Conservation (phyloP, 2,888 invertebrate genomes). For the Meiosimyza decipiens region DNA sequence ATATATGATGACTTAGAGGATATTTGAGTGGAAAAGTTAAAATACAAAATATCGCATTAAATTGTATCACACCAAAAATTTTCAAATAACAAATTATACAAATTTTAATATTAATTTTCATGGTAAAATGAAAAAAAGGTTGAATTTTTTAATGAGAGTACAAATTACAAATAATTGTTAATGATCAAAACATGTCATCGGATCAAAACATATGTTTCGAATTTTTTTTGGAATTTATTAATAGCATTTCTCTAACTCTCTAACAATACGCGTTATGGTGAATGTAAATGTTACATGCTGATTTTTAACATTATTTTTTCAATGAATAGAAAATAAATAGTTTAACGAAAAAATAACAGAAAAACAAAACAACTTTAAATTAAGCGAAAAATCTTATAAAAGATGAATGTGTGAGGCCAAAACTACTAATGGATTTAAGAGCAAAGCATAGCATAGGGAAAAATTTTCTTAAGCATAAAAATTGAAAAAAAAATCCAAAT, state of each 20-base stretch:
- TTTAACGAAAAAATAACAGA: neutral
- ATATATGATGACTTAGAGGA: too few relatives aligned
- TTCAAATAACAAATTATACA: too few relatives aligned
- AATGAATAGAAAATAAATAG: constrained; percentile 15
- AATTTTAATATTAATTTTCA: too few relatives aligned
- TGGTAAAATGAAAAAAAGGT: too few relatives aligned
- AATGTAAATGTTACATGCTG: constrained; percentile 31
- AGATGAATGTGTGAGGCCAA: constrained; percentile 28
- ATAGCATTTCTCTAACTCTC: constrained; percentile 19
- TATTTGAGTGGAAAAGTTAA: too few relatives aligned
- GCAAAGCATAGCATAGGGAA: neutral
- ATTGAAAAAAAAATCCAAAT: too few relatives aligned
- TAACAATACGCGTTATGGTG: neutral
- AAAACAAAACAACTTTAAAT: constrained; percentile 25
- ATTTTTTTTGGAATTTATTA: neutral
- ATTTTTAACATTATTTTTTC: constrained; percentile 27
- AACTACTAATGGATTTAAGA: constrained; percentile 25
- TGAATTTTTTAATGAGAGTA: too few relatives aligned
- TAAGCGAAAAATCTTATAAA: constrained; percentile 30
- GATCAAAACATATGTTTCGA: constrained; percentile 7
- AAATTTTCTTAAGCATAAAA: too few relatives aligned
- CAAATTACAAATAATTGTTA: neutral
- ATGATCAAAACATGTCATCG: constrained; percentile 1
- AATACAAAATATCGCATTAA: too few relatives aligned
- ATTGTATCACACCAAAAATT: too few relatives aligned